phyloP scores from a whole-genome alignment of 2,797 vertebrate species.

The Australoheros facetus region DNA sequence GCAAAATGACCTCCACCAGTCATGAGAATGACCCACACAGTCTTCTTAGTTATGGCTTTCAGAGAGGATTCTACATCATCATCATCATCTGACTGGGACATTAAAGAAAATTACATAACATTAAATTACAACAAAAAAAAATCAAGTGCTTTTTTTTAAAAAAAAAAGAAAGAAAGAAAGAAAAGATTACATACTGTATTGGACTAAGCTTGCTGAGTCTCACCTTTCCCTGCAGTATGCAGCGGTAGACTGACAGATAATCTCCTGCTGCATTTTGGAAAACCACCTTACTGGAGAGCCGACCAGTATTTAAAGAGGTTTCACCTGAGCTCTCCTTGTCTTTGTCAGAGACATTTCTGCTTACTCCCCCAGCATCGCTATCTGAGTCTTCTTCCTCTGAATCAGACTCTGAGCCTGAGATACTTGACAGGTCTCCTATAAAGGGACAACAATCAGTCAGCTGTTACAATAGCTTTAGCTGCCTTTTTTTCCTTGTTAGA shows the following conservation, averaged over 20 bases:
- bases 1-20: slow-evolving; percentile 96
- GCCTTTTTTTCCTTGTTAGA: neutral
- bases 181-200: neutral
- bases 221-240: slow-evolving; percentile 84
- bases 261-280: slow-evolving; percentile 86
- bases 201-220: slow-evolving; percentile 12
- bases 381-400: slow-evolving; percentile 72
- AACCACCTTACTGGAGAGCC: slow-evolving; percentile 79
- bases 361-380: slow-evolving; percentile 58
- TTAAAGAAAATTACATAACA: neutral
- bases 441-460: neutral
- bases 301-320: neutral
- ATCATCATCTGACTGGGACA: slow-evolving; percentile 47
- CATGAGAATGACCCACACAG: slow-evolving; percentile 89
- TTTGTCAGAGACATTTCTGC: slow-evolving; percentile 41
- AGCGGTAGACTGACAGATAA: slow-evolving; percentile 85
- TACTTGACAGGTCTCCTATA: slow-evolving; percentile 94
- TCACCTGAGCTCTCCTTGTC: slow-evolving; percentile 56
- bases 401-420: slow-evolving; percentile 91
- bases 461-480: neutral
- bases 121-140: neutral
- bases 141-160: neutral
- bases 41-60: slow-evolving; percentile 73
- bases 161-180: neutral
- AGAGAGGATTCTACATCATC: slow-evolving; percentile 77